phyloP scores from a whole-genome alignment of 2,888 invertebrate genomes.

The Formica aserva region DNA sequence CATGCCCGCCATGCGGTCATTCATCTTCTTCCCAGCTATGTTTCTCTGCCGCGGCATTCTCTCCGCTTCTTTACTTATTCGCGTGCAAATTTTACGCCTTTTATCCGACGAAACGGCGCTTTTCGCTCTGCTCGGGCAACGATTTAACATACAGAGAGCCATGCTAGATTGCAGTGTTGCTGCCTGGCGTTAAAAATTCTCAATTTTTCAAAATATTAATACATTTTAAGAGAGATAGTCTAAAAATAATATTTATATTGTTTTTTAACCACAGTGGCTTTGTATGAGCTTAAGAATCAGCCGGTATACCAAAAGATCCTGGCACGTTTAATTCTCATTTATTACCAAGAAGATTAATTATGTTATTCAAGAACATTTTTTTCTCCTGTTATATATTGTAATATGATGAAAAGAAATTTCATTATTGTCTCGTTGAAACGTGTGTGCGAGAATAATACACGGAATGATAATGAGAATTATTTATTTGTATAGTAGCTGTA shows the following conservation, averaged over 20 bases:
- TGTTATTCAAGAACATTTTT: background rate
- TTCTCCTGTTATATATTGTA: background rate
- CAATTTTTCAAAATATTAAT: constrained; percentile 27
- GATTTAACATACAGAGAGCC: constrained; percentile 23
- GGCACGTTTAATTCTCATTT: background rate
- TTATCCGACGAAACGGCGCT: constrained; percentile 31
- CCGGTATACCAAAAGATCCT: background rate
- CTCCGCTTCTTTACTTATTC: constrained; percentile 48
- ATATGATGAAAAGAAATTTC: background rate
- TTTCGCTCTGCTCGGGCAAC: background rate
- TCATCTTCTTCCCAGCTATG: constrained; percentile 58
- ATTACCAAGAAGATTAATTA: background rate
- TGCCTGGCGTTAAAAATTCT: background rate
- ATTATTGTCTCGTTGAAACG: background rate
- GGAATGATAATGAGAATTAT: background rate
- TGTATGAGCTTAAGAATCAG: background rate
- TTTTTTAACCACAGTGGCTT: background rate
- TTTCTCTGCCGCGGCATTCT: constrained; percentile 47
- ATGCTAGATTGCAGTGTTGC: background rate
- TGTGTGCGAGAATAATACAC: background rate
- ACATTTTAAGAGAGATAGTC: background rate
- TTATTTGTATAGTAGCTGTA: background rate
- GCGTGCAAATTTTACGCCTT: constrained; percentile 52
- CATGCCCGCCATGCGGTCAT: constrained; percentile 54
- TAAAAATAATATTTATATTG: background rate